A percentile compares a stretch with the other conserved stretches of the same genome.
Evolutionary conservation across 2,888 invertebrate genomes (phyloP).

Genomic region (Athalia cordata): DNA sequence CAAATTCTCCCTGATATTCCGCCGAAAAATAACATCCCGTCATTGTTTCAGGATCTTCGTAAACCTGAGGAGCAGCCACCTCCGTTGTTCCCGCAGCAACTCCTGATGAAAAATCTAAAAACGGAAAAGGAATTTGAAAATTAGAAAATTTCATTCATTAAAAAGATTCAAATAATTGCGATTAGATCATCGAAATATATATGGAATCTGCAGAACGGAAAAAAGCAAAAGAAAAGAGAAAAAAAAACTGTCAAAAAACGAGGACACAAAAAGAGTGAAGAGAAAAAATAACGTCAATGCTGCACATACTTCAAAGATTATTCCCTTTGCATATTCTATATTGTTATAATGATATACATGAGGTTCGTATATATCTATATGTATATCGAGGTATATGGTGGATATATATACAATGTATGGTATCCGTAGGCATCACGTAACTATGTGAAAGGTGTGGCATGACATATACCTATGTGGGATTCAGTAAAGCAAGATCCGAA

Average conservation of each 20-base stretch:
- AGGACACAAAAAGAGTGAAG: too few relatives aligned
- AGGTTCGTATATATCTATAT: background rate
- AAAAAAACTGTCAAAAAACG: too few relatives aligned
- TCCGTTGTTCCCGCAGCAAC: slow-evolving; percentile 50
- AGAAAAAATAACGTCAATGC: too few relatives aligned
- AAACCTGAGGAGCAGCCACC: slow-evolving; percentile 55
- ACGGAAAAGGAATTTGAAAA: background rate
- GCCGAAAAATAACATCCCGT: slow-evolving; percentile 80
- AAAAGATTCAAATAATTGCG: too few relatives aligned
- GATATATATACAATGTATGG: background rate
- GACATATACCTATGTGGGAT: slow-evolving; percentile 33
- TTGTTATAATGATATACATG: background rate
- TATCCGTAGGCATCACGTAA: slow-evolving; percentile 28
- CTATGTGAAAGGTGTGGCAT: slow-evolving; percentile 46
- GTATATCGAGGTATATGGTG: background rate
- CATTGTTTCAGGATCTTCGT: slow-evolving; percentile 58
- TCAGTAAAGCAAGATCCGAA: slow-evolving; percentile 44
- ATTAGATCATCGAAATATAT: too few relatives aligned
- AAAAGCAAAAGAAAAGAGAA: too few relatives aligned
- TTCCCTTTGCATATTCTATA: too few relatives aligned
- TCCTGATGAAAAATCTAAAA: slow-evolving; percentile 46
- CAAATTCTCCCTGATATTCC: slow-evolving; percentile 80
- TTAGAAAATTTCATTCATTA: background rate
- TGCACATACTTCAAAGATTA: too few relatives aligned
- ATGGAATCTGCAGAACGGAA: too few relatives aligned